Conservation (phyloP, 2,888 invertebrate genomes). For the Mesorhabditis spiculigera region DNA sequence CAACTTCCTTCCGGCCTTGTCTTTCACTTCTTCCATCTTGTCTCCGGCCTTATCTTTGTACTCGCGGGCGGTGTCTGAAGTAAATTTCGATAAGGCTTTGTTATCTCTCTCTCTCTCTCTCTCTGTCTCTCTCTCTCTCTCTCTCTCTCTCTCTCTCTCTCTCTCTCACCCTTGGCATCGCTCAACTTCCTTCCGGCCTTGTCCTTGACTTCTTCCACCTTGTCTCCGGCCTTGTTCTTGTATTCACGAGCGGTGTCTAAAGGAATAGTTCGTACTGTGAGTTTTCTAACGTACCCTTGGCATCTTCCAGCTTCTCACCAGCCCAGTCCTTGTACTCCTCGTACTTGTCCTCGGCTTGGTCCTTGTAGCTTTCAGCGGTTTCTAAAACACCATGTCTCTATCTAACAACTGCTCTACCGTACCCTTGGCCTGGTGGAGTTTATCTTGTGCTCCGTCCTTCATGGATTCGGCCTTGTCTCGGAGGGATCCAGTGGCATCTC, state of each 20-base stretch:
- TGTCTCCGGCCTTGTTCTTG: conserved; percentile 4
- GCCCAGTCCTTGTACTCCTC: conserved; percentile 2
- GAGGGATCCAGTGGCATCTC: not conserved
- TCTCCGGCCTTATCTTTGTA: conserved; percentile 4
- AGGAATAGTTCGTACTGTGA: not conserved
- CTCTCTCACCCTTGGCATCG: not conserved
- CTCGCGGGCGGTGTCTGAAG: conserved; percentile 4
- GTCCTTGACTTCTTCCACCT: not conserved
- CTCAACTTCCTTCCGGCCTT: not conserved
- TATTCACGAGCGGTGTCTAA: conserved; percentile 6
- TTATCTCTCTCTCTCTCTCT: not conserved
- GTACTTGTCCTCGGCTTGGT: not conserved
- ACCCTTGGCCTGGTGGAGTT: not conserved
- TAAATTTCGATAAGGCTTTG: not conserved
- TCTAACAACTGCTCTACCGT: not conserved
- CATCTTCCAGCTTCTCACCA: not conserved
- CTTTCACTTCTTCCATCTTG: not conserved
- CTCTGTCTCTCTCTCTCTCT: not conserved
- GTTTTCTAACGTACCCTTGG: not conserved
- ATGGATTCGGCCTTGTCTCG: not conserved
- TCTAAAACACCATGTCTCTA: not conserved
- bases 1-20: not conserved
- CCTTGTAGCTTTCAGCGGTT: conserved; percentile 2
- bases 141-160: not conserved
- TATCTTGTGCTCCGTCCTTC: not conserved